phyloP scores from a whole-genome alignment of 1,140 invertebrate genomes.

The Platorchestia sp. region DNA sequence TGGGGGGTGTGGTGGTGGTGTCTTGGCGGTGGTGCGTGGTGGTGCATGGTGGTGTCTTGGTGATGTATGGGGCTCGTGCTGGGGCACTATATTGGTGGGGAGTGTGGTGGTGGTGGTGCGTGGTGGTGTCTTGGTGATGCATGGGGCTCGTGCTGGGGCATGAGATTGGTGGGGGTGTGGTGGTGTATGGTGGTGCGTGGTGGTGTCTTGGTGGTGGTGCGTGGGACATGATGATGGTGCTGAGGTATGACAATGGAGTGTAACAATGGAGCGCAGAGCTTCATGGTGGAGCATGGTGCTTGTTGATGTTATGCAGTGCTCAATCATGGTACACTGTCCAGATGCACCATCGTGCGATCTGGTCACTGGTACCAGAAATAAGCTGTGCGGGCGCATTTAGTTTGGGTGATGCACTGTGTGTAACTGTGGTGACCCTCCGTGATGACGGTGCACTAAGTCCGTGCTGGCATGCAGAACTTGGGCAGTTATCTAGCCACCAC shows the following conservation, averaged over 20 bases:
- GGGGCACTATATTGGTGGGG: no score
- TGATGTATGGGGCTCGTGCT: neutral
- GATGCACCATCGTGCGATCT: neutral
- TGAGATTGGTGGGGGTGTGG: neutral
- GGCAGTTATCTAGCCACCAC: no score
- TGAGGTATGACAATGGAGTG: neutral
- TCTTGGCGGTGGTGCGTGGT: neutral
- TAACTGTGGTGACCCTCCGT: neutral
- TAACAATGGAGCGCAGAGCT: neutral
- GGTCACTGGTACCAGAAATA: no score
- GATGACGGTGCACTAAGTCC: neutral
- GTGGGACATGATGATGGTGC: neutral
- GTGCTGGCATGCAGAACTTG: no score
- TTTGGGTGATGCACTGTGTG: neutral
- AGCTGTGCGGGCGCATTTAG: neutral
- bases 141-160: neutral
- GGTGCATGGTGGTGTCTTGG: no score
- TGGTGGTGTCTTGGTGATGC: neutral
- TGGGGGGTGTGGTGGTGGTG: neutral
- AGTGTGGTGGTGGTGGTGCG: neutral
- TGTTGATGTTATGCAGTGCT: neutral
- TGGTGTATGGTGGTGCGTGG: neutral
- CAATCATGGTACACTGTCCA: neutral
- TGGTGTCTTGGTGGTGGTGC: neutral
- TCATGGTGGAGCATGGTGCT: neutral